Evolutionary conservation across 1,140 invertebrate genomes (phyloP), one percentile per base, ranked within the genome.

Genomic region (Tribolium castaneum): DNA sequence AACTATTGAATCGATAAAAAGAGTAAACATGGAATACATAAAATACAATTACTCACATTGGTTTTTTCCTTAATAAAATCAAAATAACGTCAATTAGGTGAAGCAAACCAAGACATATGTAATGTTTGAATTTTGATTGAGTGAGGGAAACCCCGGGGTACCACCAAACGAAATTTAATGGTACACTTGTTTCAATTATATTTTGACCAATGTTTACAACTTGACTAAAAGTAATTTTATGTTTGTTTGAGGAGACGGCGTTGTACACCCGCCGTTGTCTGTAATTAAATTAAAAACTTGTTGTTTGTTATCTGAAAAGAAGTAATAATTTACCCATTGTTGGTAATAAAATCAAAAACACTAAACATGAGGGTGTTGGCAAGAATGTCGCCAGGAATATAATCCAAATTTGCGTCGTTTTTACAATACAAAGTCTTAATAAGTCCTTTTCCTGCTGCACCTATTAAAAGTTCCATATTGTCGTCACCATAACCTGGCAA

Each of bases 71-170:
- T 0, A 93, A 88, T 12, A 96, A 86, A 78, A 92, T 91, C 19
- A 96, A 90, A 2, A 96, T 81, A 1, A 89, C 87, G 81, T 98
- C 96, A 51, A 97, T 89, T 87, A 93, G 92, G 83, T 97, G 96
- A 85, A 96, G 95, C 16, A 97, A 88, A 3, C 96, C 85, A 59
- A 95, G 91, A 83, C 93, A 95, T 45, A 97, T 90, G 78, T 92
- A 92, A 84, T 97, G 95, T 66, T 92, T 83, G 1, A 93, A 82
- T 80, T 92, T 90, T 19, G 91, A 93, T 76, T 91, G 93, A 83
- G 96, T 97, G 93, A 98, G 96, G 0, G 93, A 94, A 5, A 95
- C 95, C 25, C 94, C 94, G 0, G 95, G 96, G 87, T 96, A 96
- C 94, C 94, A 96, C n/a, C 92, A 92, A 0, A 94, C 91, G 3